Conservation (phyloP, 2,888 invertebrate genomes). For the Xiphydria camelus region DNA sequence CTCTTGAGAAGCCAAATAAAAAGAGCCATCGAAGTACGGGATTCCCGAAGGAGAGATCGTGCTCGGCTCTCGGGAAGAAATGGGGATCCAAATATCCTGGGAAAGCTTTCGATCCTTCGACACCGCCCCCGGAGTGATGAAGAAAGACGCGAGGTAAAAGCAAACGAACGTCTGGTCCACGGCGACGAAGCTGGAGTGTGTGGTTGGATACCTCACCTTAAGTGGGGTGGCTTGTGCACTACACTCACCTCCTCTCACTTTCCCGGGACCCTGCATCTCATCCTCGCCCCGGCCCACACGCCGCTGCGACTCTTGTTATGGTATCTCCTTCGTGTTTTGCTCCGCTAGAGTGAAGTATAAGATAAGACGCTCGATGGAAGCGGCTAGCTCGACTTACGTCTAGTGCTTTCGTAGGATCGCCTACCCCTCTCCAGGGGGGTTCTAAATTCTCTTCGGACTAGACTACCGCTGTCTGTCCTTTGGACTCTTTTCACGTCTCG, state of each 20-base stretch:
- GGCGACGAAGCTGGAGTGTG: not conserved
- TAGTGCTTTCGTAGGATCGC: conserved; percentile 10
- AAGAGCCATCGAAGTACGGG: no score
- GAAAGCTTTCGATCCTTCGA: no score
- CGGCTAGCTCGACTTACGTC: conserved; percentile 7
- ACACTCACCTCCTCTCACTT: not conserved
- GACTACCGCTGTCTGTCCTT: no score
- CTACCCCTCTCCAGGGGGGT: not conserved
- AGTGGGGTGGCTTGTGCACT: no score
- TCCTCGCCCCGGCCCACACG: not conserved
- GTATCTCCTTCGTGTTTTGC: conserved; percentile 24
- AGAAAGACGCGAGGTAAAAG: not conserved
- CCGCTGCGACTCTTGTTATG: not conserved
- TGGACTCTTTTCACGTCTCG: no score
- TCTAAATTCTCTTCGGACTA: no score
- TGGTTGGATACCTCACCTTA: conserved; percentile 2
- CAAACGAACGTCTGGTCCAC: not conserved
- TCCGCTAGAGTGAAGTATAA: conserved; percentile 23
- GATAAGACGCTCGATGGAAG: conserved; percentile 20
- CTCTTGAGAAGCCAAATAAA: no score
- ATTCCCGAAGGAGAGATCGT: no score
- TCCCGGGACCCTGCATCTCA: not conserved
- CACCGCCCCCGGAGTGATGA: not conserved
- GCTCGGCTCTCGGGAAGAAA: no score
- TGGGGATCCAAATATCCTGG: no score